Percentiles rank a stretch among this genome's conserved stretches.
phyloP scores from a whole-genome alignment of 2,888 invertebrate genomes.

The Drosophila anomelani region DNA sequence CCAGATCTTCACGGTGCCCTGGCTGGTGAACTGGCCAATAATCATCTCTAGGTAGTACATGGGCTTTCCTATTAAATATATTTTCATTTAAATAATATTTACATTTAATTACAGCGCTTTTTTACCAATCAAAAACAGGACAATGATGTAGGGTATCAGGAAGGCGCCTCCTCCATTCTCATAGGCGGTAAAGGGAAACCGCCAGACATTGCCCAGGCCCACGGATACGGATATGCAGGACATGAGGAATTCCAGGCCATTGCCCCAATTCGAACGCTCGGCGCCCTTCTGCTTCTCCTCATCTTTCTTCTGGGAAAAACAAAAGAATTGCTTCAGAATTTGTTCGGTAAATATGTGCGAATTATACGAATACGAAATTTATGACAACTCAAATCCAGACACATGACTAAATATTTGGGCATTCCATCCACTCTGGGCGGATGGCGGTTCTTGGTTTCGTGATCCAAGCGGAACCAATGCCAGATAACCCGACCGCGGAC shows the following conservation, averaged over 20 bases:
- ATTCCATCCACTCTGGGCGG: conserved; percentile 7
- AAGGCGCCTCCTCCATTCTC: conserved; percentile 91
- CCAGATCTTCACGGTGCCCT: conserved; percentile 91
- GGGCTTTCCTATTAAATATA: conserved; percentile 87
- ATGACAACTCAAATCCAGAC: conserved; percentile 15
- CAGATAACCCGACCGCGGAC: conserved; percentile 6
- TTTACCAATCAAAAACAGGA: conserved; percentile 87
- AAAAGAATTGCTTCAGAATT: conserved; percentile 6
- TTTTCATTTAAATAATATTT: not conserved
- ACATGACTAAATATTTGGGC: conserved; percentile 37
- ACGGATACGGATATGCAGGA: conserved; percentile 91
- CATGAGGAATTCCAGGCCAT: conserved; percentile 89
- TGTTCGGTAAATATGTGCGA: conserved; percentile 9
- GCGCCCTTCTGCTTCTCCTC: conserved; percentile 46
- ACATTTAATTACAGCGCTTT: no score
- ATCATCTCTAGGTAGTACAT: conserved; percentile 94
- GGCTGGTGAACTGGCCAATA: conserved; percentile 93
- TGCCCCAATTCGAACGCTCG: conserved; percentile 78
- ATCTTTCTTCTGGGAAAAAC: conserved; percentile 48
- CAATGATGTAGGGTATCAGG: conserved; percentile 90
- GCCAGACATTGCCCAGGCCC: conserved; percentile 90
- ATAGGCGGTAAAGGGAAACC: conserved; percentile 88
- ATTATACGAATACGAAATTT: conserved; percentile 7
- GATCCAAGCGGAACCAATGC: conserved; percentile 7
- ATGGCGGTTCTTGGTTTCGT: not conserved